Conservation (phyloP, 2,888 invertebrate genomes). For the Drosophila suboccidentalis region DNA sequence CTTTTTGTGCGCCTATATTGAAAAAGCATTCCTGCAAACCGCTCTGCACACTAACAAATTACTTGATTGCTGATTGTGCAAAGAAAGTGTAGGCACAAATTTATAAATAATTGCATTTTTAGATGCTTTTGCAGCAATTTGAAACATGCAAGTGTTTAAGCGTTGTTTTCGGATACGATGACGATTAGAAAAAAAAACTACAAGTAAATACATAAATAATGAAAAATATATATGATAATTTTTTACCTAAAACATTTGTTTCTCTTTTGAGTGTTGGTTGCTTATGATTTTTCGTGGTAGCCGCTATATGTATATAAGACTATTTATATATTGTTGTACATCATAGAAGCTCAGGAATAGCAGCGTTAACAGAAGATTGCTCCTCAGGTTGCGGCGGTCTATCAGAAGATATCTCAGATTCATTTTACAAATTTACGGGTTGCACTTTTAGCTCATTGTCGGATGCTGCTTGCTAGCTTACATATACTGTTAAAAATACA, state of each 20-base stretch:
- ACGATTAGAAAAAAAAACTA: slow-evolving; percentile 65
- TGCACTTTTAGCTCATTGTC: too few relatives aligned
- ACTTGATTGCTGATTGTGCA: slow-evolving; percentile 51
- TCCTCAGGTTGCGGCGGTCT: too few relatives aligned
- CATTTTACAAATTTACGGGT: too few relatives aligned
- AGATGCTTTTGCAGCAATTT: slow-evolving; percentile 62
- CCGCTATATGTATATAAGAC: too few relatives aligned
- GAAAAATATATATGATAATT: slow-evolving; percentile 77
- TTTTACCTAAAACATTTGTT: slow-evolving; percentile 64
- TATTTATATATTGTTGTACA: too few relatives aligned
- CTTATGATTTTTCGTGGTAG: too few relatives aligned
- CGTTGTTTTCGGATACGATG: slow-evolving; percentile 66
- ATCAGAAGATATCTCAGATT: too few relatives aligned
- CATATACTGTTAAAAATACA: too few relatives aligned
- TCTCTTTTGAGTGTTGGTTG: background rate
- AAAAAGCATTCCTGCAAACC: slow-evolving; percentile 68
- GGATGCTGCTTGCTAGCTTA: too few relatives aligned
- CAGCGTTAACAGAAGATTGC: too few relatives aligned
- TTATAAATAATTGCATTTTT: slow-evolving; percentile 66
- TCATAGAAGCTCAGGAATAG: too few relatives aligned
- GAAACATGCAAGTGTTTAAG: slow-evolving; percentile 66
- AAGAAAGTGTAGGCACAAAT: slow-evolving; percentile 43
- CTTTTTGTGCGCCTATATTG: slow-evolving; percentile 51
- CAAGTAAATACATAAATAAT: slow-evolving; percentile 53
- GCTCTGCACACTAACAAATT: slow-evolving; percentile 50